phyloP scores from a whole-genome alignment of 1,140 invertebrate species.

The Drosophila pectinifera region DNA sequence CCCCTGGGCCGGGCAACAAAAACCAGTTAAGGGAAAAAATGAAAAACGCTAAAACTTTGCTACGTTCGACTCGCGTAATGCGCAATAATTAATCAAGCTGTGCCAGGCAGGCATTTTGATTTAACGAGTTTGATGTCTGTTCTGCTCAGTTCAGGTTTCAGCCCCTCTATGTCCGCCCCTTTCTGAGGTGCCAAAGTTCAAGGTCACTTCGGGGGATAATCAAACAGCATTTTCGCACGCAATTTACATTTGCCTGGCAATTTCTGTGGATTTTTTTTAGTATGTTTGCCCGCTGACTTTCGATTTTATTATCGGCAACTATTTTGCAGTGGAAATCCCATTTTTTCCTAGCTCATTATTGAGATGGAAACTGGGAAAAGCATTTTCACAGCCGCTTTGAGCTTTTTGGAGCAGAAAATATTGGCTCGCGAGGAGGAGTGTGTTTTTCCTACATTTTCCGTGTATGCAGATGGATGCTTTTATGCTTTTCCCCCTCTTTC shows the following conservation, averaged over 20 bases:
- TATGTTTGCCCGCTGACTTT: slow-evolving; percentile 38
- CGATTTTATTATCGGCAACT: slow-evolving; percentile 55
- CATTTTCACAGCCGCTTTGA: slow-evolving; percentile 76
- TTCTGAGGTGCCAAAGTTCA: slow-evolving; percentile 56
- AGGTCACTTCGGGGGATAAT: slow-evolving; percentile 48
- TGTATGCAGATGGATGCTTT: slow-evolving; percentile 68
- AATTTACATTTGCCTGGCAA: slow-evolving; percentile 39
- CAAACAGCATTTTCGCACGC: slow-evolving; percentile 66
- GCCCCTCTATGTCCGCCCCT: slow-evolving; percentile 1
- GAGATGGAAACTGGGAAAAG: slow-evolving; percentile 40
- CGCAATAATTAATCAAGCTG: slow-evolving; percentile 72
- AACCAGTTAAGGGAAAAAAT: neutral
- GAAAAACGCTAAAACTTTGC: slow-evolving; percentile 25
- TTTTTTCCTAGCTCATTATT: slow-evolving; percentile 7
- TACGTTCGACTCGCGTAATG: slow-evolving; percentile 54
- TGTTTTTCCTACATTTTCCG: slow-evolving; percentile 61
- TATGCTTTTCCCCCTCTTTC: slow-evolving; percentile 58
- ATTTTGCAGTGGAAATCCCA: slow-evolving; percentile 26
- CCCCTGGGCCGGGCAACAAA: slow-evolving; percentile 10
- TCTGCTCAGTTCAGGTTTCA: slow-evolving; percentile 7
- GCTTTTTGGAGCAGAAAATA: slow-evolving; percentile 81
- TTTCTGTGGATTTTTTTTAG: slow-evolving; percentile 12
- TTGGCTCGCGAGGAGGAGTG: slow-evolving; percentile 39
- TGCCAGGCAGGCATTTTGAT: slow-evolving; percentile 44
- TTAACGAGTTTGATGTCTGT: slow-evolving; percentile 51